A percentile compares a stretch with the other conserved stretches of the same genome.
These are phyloP conservation scores for Azorinus chamasolen DNA, from an alignment of 2,888 invertebrate genomes.

Conservation along the genomic window DNA sequence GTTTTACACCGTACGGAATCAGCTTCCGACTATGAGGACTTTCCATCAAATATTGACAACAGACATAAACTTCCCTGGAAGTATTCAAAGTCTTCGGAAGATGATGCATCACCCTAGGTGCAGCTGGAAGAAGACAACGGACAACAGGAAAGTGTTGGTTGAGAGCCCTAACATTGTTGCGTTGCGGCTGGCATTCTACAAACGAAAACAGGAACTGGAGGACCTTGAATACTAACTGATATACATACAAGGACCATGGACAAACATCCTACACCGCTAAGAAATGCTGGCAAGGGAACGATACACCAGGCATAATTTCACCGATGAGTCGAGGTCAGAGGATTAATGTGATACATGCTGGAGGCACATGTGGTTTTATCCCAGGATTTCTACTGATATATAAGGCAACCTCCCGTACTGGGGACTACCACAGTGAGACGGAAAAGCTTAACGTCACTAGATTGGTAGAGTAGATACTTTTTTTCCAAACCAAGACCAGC, in stretches of 20 bases:
- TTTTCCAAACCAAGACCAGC: constrained; percentile 15
- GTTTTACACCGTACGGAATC: constrained; percentile 18
- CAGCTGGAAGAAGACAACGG: constrained; percentile 22
- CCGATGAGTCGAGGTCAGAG: constrained; percentile 26
- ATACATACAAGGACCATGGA: constrained; percentile 38
- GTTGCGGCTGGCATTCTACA: constrained; percentile 17
- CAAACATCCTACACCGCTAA: constrained; percentile 34
- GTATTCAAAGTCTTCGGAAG: constrained; percentile 5
- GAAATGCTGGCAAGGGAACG: constrained; percentile 36
- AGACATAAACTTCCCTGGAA: constrained; percentile 26
- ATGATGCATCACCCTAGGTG: constrained; percentile 4
- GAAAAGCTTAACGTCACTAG: constrained; percentile 15
- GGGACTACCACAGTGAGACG: constrained; percentile 28
- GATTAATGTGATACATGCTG: constrained; percentile 35
- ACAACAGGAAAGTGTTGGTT: constrained; percentile 31
- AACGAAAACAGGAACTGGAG: constrained; percentile 19
- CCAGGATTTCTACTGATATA: constrained; percentile 7
- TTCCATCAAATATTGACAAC: neutral
- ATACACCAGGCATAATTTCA: neutral
- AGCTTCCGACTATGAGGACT: constrained; percentile 16
- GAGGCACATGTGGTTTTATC: constrained; percentile 14
- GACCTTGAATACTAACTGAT: constrained; percentile 15
- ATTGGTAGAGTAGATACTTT: constrained; percentile 9
- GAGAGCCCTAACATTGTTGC: constrained; percentile 15
- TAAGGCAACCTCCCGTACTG: constrained; percentile 16